Evolutionary conservation across 2,113 vertebrate species (phyloP), one percentile per base, ranked within the genome.

Genomic region (Thymallus thymallus): DNA sequence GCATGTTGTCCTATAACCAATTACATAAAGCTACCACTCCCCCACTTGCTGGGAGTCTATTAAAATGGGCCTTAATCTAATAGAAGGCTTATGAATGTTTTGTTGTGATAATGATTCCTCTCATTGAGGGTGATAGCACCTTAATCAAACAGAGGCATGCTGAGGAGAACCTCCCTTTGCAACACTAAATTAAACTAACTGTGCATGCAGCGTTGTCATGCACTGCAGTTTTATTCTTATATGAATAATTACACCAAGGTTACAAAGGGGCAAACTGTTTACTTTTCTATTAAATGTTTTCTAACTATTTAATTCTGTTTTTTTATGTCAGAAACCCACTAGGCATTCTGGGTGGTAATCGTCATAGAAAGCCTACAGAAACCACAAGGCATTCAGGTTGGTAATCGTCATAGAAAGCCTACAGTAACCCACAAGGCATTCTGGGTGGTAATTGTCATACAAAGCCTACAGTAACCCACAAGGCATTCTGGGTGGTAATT

Each of bases 41-140:
- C 69, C 72, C 84, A 80, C 82, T 73, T 74, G 72, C 82, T 75
- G 80, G 29, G 81, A 83, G 80, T 85, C 89, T 89, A 90, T 89
- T 41, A 90, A 90, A 89, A 75, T 74, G 76, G 70, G 76, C 65
- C 78, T 69, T 87, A 88, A 90, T 89, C 77, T 88, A 85, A 90
- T 90, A 78, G 75, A 86, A 80, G 81, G 79, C 82, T 86, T 82
- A 86, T 82, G 80, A 82, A 84, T 88, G 84, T 81, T 86, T 87
- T 88, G 86, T 87, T 83, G 78, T 79, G 79, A 84, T 88, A 89
- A 90, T 91, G 85, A 88, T 85, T 86, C 72, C 79, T 89, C 79
- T 89, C 78, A 90, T 85, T 88, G 76, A 85, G 64, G 84, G 72
- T 80, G 87, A 90, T 86, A 51, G 88, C 87, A 86, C 79, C 86